Percentiles rank a stretch among this genome's conserved stretches.
phyloP scores from a whole-genome alignment of 2,797 vertebrate genomes.

The Gephyroberyx darwinii region DNA sequence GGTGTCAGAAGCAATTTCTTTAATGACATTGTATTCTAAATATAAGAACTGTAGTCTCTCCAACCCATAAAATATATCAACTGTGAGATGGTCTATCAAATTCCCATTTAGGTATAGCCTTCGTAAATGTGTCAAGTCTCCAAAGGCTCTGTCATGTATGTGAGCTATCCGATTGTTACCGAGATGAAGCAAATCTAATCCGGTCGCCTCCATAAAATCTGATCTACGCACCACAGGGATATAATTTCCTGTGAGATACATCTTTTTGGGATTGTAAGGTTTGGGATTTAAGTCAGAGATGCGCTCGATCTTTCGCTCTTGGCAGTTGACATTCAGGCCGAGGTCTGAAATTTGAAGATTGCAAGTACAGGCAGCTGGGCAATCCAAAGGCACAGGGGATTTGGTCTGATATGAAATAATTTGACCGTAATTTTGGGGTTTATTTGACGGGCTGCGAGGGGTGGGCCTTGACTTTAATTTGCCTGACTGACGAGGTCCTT shows the following conservation, averaged over 20 bases:
- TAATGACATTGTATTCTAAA: constrained; percentile 95
- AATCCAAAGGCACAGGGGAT: constrained; percentile 98
- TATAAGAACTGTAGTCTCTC: constrained; percentile 95
- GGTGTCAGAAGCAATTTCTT: constrained; percentile 88
- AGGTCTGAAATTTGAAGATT: constrained; percentile 98
- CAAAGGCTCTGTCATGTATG: constrained; percentile 92
- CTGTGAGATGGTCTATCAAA: constrained; percentile 89
- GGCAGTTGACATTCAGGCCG: constrained; percentile 97
- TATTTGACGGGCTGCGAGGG: constrained; percentile 86
- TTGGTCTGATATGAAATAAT: constrained; percentile 98
- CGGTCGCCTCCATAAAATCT: constrained; percentile 92
- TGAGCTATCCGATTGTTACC: constrained; percentile 94
- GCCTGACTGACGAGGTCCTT: constrained; percentile 91
- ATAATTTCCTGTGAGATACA: constrained; percentile 97
- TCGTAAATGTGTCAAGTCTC: constrained; percentile 89
- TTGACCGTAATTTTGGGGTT: constrained; percentile 92
- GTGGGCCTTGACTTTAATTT: constrained; percentile 92
- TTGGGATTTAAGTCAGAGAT: constrained; percentile 94
- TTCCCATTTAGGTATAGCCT: constrained; percentile 97
- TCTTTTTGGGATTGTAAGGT: constrained; percentile 98
- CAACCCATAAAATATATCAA: constrained; percentile 91
- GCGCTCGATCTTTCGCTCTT: constrained; percentile 94
- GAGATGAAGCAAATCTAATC: constrained; percentile 94
- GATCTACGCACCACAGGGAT: constrained; percentile 89
- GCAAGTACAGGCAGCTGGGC: constrained; percentile 94